Evolutionary conservation across 2,888 invertebrate species (phyloP), one percentile per base, ranked within the genome.

Genomic region (Lepidochitona cinerea): DNA sequence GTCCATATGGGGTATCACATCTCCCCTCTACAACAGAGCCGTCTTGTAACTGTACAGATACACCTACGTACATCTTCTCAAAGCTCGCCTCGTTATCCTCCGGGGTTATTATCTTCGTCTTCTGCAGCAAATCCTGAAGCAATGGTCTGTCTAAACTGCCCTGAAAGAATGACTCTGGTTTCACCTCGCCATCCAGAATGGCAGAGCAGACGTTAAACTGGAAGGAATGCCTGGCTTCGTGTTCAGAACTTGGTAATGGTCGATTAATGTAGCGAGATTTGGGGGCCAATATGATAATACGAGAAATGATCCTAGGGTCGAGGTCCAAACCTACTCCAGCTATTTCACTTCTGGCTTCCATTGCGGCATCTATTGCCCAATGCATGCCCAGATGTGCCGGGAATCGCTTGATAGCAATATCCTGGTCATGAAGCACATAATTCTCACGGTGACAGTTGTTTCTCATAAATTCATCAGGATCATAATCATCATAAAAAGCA

Each of bases 361-460:
- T 33, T 7, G 83, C 77, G 12, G 85, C 84, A 54, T 85, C 85
- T 6, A 84, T 84, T 12, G 83, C 83, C 85, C 84, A 84, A 68
- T 86, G 84, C 84, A 84, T 84, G n/a, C 82, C 85, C n/a, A 84
- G 82, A 73, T 90, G 89, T 80, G 84, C 83, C 0, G 85, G 85
- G 74, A 78, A 84, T 7, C 79, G 64, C 65, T 81, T 81, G 18
- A 81, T 76, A 7, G 79, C 78, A 7, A 80, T 73, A 37, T 83
- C 84, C 72, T 83, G 83, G 0, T 79, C 37, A 59, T 83, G 78
- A 5, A 83, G 79, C 52, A 84, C 71, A 23, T 81, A 78, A 4
- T 74, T 69, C 2, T 71, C 65, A 6, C 84, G 66, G 3, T 49
- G 2, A 23, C n/a, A 49, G 7, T 49, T 18, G n/a, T 18, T 49